phyloP scores from a whole-genome alignment of 1,140 invertebrate species.

The Brachionus angularis region DNA sequence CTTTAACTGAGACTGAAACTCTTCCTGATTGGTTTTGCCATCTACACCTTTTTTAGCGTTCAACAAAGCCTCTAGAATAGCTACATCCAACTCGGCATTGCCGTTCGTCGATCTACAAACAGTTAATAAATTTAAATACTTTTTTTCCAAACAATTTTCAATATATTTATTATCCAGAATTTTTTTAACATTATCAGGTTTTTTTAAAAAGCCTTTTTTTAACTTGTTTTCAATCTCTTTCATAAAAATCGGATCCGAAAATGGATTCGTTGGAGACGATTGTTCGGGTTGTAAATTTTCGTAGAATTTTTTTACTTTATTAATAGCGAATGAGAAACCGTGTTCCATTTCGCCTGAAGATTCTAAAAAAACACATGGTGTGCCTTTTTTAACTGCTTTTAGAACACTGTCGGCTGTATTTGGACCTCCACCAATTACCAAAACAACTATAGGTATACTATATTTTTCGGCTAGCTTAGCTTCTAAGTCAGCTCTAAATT shows the following conservation, averaged over 20 bases:
- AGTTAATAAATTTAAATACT: slow-evolving; percentile 22
- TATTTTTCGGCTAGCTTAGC: neutral
- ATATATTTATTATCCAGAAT: neutral
- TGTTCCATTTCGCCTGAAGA: slow-evolving; percentile 7
- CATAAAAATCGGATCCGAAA: neutral
- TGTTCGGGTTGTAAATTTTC: no score
- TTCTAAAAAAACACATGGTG: slow-evolving; percentile 55
- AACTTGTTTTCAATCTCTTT: neutral
- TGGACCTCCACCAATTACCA: slow-evolving; percentile 57
- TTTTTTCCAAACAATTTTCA: neutral
- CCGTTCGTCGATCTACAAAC: slow-evolving; percentile 1
- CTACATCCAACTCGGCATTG: slow-evolving; percentile 28
- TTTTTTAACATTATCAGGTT: neutral
- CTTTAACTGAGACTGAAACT: slow-evolving; percentile 47
- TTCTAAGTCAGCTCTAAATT: slow-evolving; percentile 26
- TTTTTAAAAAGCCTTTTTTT: neutral
- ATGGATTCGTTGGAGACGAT: neutral
- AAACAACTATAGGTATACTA: slow-evolving; percentile 50
- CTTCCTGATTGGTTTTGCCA: neutral
- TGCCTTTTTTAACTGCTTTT: slow-evolving; percentile 50
- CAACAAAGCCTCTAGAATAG: slow-evolving; percentile 21
- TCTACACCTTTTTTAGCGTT: neutral
- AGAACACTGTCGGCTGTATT: slow-evolving; percentile 55
- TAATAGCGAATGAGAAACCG: slow-evolving; percentile 32
- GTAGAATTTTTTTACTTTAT: neutral